Evolutionary conservation across 2,888 invertebrate genomes (phyloP).

Genomic region (Mesoligia furuncula): DNA sequence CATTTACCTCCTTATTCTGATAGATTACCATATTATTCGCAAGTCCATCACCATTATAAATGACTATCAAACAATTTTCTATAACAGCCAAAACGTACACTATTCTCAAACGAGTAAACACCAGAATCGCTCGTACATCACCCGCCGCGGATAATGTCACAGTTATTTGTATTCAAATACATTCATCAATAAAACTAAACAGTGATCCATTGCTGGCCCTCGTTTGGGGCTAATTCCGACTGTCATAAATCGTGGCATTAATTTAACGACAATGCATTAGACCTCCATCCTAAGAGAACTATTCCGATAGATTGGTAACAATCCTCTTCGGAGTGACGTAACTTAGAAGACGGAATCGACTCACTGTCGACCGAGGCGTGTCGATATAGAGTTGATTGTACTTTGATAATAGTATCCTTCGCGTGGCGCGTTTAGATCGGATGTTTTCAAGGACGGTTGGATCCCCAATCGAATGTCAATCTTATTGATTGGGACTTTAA

Average conservation of each 20-base stretch:
- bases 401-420: constrained; percentile 46
- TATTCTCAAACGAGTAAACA: constrained; percentile 58
- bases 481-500: constrained; percentile 76
- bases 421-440: constrained; percentile 50
- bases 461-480: constrained; percentile 77
- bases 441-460: constrained; percentile 63
- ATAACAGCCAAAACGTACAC: constrained; percentile 50
- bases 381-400: constrained; percentile 61
- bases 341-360: constrained; percentile 59
- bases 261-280: constrained; percentile 90
- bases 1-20: constrained; percentile 18
- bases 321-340: constrained; percentile 69
- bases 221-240: constrained; percentile 83
- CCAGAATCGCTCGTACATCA: constrained; percentile 56
- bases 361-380: constrained; percentile 53
- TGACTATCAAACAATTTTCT: constrained; percentile 28
- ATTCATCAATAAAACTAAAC: constrained; percentile 79
- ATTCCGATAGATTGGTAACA: constrained; percentile 91
- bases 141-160: constrained; percentile 58
- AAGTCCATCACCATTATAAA: constrained; percentile 53
- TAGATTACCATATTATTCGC: constrained; percentile 56
- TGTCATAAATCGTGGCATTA: constrained; percentile 89
- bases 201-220: constrained; percentile 76
- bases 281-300: constrained; percentile 90
- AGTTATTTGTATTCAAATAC: constrained; percentile 73